phyloP scores from a whole-genome alignment of 2,113 vertebrate genomes.

The Willisornis vidua region DNA sequence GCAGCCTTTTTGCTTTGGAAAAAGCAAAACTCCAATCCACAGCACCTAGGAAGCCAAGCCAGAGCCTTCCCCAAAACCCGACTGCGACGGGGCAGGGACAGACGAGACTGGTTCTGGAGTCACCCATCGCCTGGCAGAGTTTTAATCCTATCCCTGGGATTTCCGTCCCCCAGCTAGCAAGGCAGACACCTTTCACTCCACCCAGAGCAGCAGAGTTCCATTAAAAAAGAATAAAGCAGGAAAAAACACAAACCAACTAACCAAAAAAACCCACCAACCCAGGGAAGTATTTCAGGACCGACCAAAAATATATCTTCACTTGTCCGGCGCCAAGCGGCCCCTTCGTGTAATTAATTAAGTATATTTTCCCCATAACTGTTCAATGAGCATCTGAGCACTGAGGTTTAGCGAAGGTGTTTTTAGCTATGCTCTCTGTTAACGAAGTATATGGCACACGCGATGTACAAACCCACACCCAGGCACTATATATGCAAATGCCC shows the following conservation, averaged over 20 bases:
- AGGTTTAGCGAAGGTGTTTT: conserved; percentile 2
- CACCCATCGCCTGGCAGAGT: neutral
- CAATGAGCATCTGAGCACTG: neutral
- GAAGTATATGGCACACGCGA: neutral
- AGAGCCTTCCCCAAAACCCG: neutral
- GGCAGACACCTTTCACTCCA: neutral
- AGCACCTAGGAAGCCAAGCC: neutral
- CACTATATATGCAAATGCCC: conserved; percentile 44
- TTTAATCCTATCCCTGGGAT: neutral
- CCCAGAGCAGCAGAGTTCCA: neutral
- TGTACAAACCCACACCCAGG: neutral
- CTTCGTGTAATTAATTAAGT: neutral
- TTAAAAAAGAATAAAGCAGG: rapidly evolving
- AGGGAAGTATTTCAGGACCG: neutral
- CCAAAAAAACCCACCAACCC: neutral
- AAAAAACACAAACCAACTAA: neutral
- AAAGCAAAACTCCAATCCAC: neutral
- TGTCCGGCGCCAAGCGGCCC: neutral
- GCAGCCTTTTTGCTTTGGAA: neutral
- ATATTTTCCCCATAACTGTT: neutral
- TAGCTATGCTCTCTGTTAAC: neutral
- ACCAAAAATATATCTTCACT: neutral
- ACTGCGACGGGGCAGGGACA: neutral
- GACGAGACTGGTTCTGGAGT: neutral
- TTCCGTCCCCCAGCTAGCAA: neutral